phyloP scores from a whole-genome alignment of 2,113 vertebrate genomes.

The Oryzias woworae region DNA sequence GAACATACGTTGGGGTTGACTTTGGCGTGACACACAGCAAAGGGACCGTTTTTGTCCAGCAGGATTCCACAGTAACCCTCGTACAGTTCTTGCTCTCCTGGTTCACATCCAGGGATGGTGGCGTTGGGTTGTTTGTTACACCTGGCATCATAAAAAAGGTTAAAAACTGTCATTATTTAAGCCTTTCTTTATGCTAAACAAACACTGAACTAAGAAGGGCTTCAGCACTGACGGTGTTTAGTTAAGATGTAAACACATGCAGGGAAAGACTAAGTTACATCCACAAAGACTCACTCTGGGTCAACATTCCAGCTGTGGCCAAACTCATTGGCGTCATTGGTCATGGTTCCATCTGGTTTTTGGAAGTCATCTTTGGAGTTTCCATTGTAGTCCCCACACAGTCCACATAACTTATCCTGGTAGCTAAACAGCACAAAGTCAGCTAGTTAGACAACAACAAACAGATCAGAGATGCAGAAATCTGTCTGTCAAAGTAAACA shows the following conservation, averaged over 20 bases:
- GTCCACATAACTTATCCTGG: slow-evolving; percentile 70
- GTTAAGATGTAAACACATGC: too few species aligned
- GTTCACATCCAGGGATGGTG: slow-evolving; percentile 65
- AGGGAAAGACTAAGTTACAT: not conserved
- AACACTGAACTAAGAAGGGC: too few species aligned
- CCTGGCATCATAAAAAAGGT: slow-evolving; percentile 39
- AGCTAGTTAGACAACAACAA: too few species aligned
- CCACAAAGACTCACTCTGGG: slow-evolving; percentile 59
- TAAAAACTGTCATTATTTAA: not conserved
- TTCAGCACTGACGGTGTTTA: too few species aligned
- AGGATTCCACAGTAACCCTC: slow-evolving; percentile 74
- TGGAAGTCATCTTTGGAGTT: slow-evolving; percentile 76
- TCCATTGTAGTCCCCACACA: slow-evolving; percentile 78
- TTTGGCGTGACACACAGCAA: slow-evolving; percentile 57
- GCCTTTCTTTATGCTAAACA: not conserved
- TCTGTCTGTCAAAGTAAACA: too few species aligned
- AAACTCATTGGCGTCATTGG: slow-evolving; percentile 65
- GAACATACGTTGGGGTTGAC: slow-evolving; percentile 71
- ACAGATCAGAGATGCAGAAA: too few species aligned
- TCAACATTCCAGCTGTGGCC: slow-evolving; percentile 80
- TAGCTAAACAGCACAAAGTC: slow-evolving; percentile 59
- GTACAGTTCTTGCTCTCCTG: slow-evolving; percentile 67
- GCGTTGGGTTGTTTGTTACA: slow-evolving; percentile 70
- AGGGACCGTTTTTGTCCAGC: slow-evolving; percentile 64
- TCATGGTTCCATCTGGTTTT: slow-evolving; percentile 68